Evolutionary conservation across 2,797 vertebrate species (phyloP).

Genomic region (Poecilia picta): DNA sequence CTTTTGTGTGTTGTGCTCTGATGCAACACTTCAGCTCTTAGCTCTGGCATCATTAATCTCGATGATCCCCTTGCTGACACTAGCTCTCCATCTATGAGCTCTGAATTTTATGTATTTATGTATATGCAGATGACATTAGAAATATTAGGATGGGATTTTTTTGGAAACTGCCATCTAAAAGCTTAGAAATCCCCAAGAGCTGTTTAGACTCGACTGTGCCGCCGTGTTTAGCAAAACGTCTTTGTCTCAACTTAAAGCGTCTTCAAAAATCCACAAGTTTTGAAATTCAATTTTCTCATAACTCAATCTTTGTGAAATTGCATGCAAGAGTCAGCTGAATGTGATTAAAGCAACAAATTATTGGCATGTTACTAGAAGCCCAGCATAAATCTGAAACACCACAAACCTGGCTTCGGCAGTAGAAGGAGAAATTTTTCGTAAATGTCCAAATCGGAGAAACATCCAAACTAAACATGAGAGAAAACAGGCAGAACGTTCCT

Average conservation of each 20-base stretch:
- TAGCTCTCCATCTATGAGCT: too few species aligned
- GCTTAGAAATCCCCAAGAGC: too few species aligned
- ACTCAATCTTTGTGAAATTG: neutral
- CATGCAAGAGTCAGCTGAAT: neutral
- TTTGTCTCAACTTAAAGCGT: neutral
- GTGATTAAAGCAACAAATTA: neutral
- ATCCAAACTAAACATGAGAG: neutral
- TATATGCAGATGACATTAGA: neutral
- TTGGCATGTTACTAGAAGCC: neutral
- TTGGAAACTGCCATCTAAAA: neutral
- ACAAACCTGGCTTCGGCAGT: constrained; percentile 41
- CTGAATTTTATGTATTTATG: neutral
- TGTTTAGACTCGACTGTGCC: neutral
- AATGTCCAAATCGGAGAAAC: neutral
- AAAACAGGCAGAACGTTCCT: neutral
- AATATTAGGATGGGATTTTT: neutral
- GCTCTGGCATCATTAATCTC: too few species aligned
- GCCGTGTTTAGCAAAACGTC: neutral
- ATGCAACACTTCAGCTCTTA: too few species aligned
- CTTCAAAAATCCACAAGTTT: neutral
- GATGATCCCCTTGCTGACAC: neutral
- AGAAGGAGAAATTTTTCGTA: constrained; percentile 17
- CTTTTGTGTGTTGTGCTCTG: too few species aligned
- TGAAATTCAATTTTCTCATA: neutral
- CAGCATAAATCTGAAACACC: constrained; percentile 16